Percentiles rank a stretch among this genome's conserved stretches.
Evolutionary conservation across 2,888 invertebrate species (phyloP).

Genomic region (Temnothorax rugatulus): DNA sequence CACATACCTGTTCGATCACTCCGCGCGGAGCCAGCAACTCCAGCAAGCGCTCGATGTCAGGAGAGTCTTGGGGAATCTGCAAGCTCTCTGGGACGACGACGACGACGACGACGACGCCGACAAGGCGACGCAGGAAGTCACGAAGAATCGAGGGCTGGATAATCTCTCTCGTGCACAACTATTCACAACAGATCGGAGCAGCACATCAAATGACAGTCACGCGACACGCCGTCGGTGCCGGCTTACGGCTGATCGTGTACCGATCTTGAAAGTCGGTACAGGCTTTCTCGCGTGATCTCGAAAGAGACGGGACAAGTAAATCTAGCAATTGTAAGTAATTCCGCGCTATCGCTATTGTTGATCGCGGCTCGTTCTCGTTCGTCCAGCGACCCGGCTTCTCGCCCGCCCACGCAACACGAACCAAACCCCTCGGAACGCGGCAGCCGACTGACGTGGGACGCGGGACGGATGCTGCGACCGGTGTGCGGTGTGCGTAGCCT

Average conservation of each 20-base stretch:
- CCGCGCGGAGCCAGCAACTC: too few relatives aligned
- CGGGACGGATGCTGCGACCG: constrained; percentile 73
- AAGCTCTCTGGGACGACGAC: not conserved
- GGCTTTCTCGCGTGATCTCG: too few relatives aligned
- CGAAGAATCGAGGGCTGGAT: constrained; percentile 1
- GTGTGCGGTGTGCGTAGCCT: constrained; percentile 52
- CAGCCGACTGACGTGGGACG: constrained; percentile 66
- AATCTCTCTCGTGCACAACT: not conserved
- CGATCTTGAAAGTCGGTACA: not conserved
- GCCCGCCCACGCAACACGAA: not conserved
- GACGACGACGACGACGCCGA: not conserved
- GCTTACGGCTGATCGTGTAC: not conserved
- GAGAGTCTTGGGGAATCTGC: not conserved
- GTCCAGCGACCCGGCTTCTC: not conserved
- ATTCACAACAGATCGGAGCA: not conserved
- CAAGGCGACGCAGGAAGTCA: not conserved
- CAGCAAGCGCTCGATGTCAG: not conserved
- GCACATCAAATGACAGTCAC: constrained; percentile 6
- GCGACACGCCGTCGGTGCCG: not conserved
- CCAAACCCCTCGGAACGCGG: constrained; percentile 67
- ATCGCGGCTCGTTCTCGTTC: not conserved
- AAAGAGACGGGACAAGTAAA: not conserved
- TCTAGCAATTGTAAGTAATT: not conserved
- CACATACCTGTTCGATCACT: constrained; percentile 14
- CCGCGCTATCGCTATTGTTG: not conserved